A percentile compares a stretch with the other conserved stretches of the same genome.
phyloP scores from a whole-genome alignment of 2,113 vertebrate genomes.

The Nyctereutes procyonoides region DNA sequence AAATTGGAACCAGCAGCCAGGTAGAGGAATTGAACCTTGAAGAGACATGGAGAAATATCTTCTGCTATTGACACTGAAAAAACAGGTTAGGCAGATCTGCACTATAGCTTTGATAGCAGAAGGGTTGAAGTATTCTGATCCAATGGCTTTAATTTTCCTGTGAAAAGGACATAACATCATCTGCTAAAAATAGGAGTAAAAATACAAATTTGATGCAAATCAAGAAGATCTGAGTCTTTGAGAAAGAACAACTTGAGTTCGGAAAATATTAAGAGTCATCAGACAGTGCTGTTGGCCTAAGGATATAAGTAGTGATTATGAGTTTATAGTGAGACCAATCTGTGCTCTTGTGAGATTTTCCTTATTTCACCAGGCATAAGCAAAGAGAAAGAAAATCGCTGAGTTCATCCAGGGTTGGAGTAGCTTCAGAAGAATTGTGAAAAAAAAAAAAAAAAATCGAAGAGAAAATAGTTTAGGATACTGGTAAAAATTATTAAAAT shows the following conservation, averaged over 20 bases:
- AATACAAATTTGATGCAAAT: neutral
- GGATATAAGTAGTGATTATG: neutral
- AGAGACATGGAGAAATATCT: neutral
- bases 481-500: slow-evolving; percentile 35
- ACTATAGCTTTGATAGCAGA: neutral
- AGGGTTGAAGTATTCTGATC: neutral
- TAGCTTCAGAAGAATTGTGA: neutral
- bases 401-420: neutral
- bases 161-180: neutral
- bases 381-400: neutral
- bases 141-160: slow-evolving; percentile 15
- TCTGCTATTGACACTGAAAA: neutral
- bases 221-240: neutral
- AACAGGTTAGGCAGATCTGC: neutral
- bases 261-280: slow-evolving; percentile 19
- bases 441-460: slow-evolving; percentile 17
- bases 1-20: slow-evolving; percentile 2
- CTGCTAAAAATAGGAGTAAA: neutral
- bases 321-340: neutral
- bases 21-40: neutral
- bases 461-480: neutral
- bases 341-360: slow-evolving; percentile 8
- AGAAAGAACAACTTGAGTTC: neutral
- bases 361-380: neutral
- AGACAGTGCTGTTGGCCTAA: neutral